Evolutionary conservation across 2,888 invertebrate species (phyloP), one percentile per base, ranked within the genome.

Genomic region (Gibbula magus): DNA sequence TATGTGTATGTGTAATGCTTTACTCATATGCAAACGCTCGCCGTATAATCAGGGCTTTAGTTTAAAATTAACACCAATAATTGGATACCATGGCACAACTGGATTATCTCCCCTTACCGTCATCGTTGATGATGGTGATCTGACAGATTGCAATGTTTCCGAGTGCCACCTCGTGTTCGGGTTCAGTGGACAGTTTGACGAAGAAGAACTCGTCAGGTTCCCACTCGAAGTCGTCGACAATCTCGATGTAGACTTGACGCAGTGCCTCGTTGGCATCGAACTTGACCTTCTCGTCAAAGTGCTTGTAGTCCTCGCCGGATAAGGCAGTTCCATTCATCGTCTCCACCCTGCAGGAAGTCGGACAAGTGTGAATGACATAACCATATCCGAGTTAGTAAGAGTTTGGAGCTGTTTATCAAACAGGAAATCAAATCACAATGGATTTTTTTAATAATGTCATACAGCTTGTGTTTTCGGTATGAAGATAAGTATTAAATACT

Each of bases 151-250:
- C 92, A 45, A 93, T 92, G 61, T 93, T 90, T 35, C 95, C 95
- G 2, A 94, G 89, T 52, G 93, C 91, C 3, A 93, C 93, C 39
- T 89, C 88, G 67, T 87, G 83, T 2, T 85, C 85, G 10, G 83
- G 81, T 1, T 86, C 85, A 0, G 82, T 8, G 16, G 84, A 80
- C 61, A 95, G 85, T 84, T 94, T 94, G 22, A 95, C 93, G 89
- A 94, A 94, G 91, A 95, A 95, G 81, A 94, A 94, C 91, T 95
- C 94, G 88, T 94, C 94, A 0, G 94, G 94, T 88, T 95, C 94
- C 94, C 95, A 95, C 84, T 94, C 94, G 79, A 93, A 94, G 86
- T 94, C 94, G 82, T 94, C 94, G 16, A 95, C 92, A 83, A 95
- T 94, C 84, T 94, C 94, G 8, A 95, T 92, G 54, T 89, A 92